Conservation (phyloP, 2,888 invertebrate species). For the Atrina japonica region DNA sequence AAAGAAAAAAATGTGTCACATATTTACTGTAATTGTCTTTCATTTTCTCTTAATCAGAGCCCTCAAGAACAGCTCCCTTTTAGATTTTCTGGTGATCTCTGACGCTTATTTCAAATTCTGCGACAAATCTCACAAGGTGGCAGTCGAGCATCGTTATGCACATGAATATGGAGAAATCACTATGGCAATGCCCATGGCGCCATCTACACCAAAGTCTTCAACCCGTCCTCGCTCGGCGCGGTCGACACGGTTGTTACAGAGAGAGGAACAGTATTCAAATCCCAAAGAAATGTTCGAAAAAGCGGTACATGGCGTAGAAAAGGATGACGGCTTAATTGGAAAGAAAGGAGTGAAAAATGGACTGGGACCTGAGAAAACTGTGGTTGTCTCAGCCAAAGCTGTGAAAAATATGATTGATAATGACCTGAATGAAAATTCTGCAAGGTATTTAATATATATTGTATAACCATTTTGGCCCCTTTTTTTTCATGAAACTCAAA, state of each 20-base stretch:
- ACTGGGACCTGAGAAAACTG: conserved; percentile 18
- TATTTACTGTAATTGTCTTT: too few species aligned
- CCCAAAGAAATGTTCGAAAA: conserved; percentile 67
- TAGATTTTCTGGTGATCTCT: conserved; percentile 40
- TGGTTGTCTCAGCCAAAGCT: conserved; percentile 2
- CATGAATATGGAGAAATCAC: conserved; percentile 76
- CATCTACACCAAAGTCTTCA: conserved; percentile 58
- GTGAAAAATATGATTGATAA: conserved; percentile 16
- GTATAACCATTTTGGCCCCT: too few species aligned
- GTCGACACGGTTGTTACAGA: conserved; percentile 24
- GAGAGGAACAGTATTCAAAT: conserved; percentile 36
- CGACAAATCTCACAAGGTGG: conserved; percentile 67
- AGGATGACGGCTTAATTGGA: not conserved
- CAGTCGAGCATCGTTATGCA: conserved; percentile 71
- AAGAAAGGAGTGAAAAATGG: conserved; percentile 7
- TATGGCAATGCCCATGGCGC: conserved; percentile 59
- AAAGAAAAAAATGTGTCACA: too few species aligned
- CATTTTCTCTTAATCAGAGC: conserved; percentile 24
- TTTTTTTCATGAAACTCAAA: too few species aligned
- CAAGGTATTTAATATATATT: too few species aligned
- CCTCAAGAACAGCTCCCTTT: conserved; percentile 8
- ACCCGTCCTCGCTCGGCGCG: conserved; percentile 51
- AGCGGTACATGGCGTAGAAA: conserved; percentile 44
- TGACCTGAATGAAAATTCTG: not conserved
- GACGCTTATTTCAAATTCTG: conserved; percentile 66